Base-by-base conservation (phyloP, 2,113 vertebrate genomes). In the Burhinus bistriatus region DNA sequence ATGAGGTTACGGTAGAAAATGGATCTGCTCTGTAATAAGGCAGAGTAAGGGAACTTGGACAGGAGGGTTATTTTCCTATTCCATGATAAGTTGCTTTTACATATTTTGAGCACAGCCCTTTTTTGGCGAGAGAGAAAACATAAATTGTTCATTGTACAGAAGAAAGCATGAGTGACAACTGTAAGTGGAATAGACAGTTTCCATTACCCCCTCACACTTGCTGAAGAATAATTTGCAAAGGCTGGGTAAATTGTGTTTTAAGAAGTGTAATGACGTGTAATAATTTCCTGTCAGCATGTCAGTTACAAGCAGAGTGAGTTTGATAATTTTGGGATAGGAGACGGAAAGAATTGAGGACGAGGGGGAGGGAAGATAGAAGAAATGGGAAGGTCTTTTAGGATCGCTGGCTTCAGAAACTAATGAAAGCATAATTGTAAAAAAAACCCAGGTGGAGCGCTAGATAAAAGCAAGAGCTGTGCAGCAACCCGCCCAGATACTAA, bases 171-270 rank as follows among this genome's bases (percentile, higher is more conserved):
- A 96, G 96, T 91, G 93, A 96, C 77, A 98, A 94, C 95, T 75
- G 88, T 95, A 98, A 99, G 98, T 98, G 97, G 95, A 98, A 97
- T 97, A 97, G 98, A 98, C 98, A 98, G 98, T 98, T 98, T 98
- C 98, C 98, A 98, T 99, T 98, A 98, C 98, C 96, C 97, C 97
- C 96, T 96, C 94, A 96, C 95, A 92, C 97, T 98, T 96, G 96
- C 93, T 90, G 94, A 98, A 98, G 97, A 98, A 98, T 97, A 98
- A 98, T 98, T 98, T 98, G 97, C 98, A 98, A 98, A 98, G 98
- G 97, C 98, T 98, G 96, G 97, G 95, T 99, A 99, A 99, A 98
- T 98, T 98, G 98, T 98, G 98, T 98, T 98, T 98, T 99, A 99
- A 99, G 98, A 98, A 98, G 98, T 97, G 97, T 98, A 98, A 98